Percentiles rank a stretch among this genome's conserved stretches.
These are phyloP conservation scores for Epinotia ramella DNA, from an alignment of 2,888 invertebrate genomes.

Conservation along the genomic window DNA sequence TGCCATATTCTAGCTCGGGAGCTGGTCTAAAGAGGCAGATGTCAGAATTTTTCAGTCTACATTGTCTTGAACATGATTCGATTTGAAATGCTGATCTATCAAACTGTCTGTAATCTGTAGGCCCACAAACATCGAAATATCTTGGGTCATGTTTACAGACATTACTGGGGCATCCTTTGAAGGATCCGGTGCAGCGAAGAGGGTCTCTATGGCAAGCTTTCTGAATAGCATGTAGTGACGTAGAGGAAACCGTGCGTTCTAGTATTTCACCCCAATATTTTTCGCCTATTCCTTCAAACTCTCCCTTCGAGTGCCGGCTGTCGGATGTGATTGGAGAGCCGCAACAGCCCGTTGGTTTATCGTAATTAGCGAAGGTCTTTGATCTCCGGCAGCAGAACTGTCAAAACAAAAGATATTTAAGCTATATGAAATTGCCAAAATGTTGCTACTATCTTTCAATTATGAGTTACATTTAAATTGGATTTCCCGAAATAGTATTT, in stretches of 20 bases:
- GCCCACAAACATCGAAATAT: constrained; percentile 76
- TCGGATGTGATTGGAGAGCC: constrained; percentile 80
- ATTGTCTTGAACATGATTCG: constrained; percentile 80
- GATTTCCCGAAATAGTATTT: too few relatives aligned
- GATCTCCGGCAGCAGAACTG: constrained; percentile 79
- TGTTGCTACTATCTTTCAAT: background rate
- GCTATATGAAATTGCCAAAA: background rate
- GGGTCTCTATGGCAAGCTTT: constrained; percentile 80
- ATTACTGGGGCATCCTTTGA: constrained; percentile 76
- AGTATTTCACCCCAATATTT: constrained; percentile 92
- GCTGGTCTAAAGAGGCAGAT: constrained; percentile 79
- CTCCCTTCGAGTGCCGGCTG: constrained; percentile 81
- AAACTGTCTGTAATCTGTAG: constrained; percentile 75
- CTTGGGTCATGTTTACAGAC: constrained; percentile 78
- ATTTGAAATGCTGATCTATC: constrained; percentile 81
- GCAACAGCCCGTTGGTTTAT: constrained; percentile 80
- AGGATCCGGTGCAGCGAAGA: constrained; percentile 76
- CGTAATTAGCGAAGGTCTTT: constrained; percentile 74
- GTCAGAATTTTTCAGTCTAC: constrained; percentile 79
- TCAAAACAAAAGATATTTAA: background rate
- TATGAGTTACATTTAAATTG: too few relatives aligned
- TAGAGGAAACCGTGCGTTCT: constrained; percentile 91
- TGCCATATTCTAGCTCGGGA: constrained; percentile 73
- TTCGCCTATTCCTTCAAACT: constrained; percentile 88
- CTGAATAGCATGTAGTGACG: constrained; percentile 89